A percentile compares a stretch with the other conserved stretches of the same genome.
These are phyloP conservation scores for Aulostomus chinensis DNA, from an alignment of 2,797 vertebrate species.

Conservation along the genomic window DNA sequence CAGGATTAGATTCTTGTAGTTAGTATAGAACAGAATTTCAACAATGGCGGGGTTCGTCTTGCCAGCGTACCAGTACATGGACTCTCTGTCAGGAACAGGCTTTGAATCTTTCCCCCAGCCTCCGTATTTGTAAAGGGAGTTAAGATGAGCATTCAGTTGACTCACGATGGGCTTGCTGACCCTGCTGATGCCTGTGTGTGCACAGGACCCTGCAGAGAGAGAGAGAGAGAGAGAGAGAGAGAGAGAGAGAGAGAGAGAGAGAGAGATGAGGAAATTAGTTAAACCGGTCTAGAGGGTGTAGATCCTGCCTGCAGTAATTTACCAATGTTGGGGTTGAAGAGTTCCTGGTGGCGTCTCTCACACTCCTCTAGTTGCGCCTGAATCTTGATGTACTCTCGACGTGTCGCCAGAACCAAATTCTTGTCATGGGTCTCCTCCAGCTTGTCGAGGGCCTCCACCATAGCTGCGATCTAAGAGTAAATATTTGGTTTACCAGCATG, in stretches of 20 bases:
- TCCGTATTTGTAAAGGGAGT: conserved; percentile 47
- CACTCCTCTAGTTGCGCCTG: conserved; percentile 69
- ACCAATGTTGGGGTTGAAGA: conserved; percentile 69
- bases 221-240: neutral
- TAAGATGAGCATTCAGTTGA: conserved; percentile 71
- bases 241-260: no score
- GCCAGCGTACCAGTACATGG: conserved; percentile 74
- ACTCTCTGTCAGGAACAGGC: conserved; percentile 63
- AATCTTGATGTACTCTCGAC: conserved; percentile 58
- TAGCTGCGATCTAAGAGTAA: conserved; percentile 29
- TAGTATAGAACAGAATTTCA: conserved; percentile 59
- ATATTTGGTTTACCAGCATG: neutral
- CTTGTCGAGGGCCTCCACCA: conserved; percentile 34
- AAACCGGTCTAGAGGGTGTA: no score
- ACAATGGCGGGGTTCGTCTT: conserved; percentile 18
- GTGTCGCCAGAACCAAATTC: conserved; percentile 50
- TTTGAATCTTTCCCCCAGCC: conserved; percentile 80
- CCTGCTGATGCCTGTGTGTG: conserved; percentile 67
- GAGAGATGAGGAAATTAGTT: no score
- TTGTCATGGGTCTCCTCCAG: conserved; percentile 64
- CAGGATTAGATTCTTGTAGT: conserved; percentile 73
- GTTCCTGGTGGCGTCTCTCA: conserved; percentile 61
- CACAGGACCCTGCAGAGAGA: conserved; percentile 64
- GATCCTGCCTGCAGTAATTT: no score
- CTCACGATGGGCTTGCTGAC: conserved; percentile 70